Evolutionary conservation across 2,888 invertebrate genomes (phyloP).

Genomic region (Pterostichus madidus): DNA sequence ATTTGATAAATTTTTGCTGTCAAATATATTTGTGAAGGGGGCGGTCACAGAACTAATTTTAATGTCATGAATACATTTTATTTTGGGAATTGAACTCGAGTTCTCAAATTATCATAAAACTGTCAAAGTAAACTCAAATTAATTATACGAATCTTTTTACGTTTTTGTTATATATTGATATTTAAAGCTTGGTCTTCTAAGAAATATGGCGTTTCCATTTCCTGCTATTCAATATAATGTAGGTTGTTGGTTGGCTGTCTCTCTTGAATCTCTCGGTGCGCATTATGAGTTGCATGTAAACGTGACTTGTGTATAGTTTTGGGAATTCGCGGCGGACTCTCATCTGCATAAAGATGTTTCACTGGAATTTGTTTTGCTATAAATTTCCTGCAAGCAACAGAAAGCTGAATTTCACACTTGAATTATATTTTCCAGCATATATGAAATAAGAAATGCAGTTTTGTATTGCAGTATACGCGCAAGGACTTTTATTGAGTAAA

Average conservation of each 20-base stretch:
- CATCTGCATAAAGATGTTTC: conserved; percentile 64
- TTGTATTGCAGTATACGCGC: neutral
- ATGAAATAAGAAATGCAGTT: conserved; percentile 12
- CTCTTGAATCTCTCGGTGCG: neutral
- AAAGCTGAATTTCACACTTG: conserved; percentile 56
- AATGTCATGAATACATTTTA: too few species aligned
- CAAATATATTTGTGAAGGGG: too few species aligned
- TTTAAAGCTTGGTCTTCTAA: too few species aligned
- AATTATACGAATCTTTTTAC: too few species aligned
- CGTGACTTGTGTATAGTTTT: conserved; percentile 48
- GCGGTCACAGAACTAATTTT: too few species aligned
- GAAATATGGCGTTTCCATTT: neutral
- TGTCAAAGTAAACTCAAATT: too few species aligned
- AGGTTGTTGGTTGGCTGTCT: neutral
- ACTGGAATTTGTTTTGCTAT: conserved; percentile 62
- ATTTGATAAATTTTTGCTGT: too few species aligned
- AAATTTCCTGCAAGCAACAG: conserved; percentile 45
- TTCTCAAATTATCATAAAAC: too few species aligned
- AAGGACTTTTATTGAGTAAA: conserved; percentile 15
- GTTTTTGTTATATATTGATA: too few species aligned
- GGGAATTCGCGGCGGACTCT: conserved; percentile 41
- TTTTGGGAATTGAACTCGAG: too few species aligned
- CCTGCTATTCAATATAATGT: neutral
- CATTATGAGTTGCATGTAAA: conserved; percentile 36
- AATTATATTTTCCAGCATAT: conserved; percentile 36